Evolutionary conservation across 2,888 invertebrate genomes (phyloP).

Genomic region (Yponomeuta plumbellus): DNA sequence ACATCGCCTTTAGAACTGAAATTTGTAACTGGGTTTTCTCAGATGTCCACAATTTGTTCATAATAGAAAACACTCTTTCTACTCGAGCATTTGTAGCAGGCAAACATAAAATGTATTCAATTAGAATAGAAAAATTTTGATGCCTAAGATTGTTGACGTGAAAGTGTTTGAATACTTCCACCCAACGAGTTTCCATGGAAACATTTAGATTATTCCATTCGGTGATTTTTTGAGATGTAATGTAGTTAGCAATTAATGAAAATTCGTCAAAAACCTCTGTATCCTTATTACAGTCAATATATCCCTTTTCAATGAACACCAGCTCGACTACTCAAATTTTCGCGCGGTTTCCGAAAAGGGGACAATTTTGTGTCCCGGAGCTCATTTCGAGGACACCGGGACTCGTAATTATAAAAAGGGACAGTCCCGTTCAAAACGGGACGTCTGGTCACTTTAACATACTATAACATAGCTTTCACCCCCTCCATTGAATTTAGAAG

Average conservation of each 20-base stretch:
- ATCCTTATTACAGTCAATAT: conserved; percentile 30
- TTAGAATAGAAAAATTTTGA: conserved; percentile 24
- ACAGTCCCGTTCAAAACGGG: too few species aligned
- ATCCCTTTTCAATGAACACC: conserved; percentile 29
- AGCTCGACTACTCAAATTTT: too few species aligned
- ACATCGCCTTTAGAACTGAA: conserved; percentile 28
- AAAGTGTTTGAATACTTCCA: conserved; percentile 29
- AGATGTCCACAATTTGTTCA: conserved; percentile 28
- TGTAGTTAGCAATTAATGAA: conserved; percentile 30
- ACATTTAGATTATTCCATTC: conserved; percentile 32
- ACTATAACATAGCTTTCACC: too few species aligned
- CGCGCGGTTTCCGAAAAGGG: too few species aligned
- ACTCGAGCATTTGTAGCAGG: conserved; percentile 27
- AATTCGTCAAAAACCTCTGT: conserved; percentile 34
- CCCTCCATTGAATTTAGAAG: too few species aligned
- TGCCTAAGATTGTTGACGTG: conserved; percentile 24
- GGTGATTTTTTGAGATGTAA: conserved; percentile 28
- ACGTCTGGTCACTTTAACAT: too few species aligned
- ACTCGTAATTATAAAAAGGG: too few species aligned
- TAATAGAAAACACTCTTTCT: conserved; percentile 26
- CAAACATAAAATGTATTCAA: conserved; percentile 30
- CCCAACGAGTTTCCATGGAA: conserved; percentile 33
- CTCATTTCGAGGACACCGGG: too few species aligned
- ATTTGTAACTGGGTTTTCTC: conserved; percentile 27
- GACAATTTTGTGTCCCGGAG: too few species aligned